These are phyloP conservation scores for Parauchenoglanis punctatus DNA, from an alignment of 2,797 vertebrate genomes.

Conservation along the genomic window DNA sequence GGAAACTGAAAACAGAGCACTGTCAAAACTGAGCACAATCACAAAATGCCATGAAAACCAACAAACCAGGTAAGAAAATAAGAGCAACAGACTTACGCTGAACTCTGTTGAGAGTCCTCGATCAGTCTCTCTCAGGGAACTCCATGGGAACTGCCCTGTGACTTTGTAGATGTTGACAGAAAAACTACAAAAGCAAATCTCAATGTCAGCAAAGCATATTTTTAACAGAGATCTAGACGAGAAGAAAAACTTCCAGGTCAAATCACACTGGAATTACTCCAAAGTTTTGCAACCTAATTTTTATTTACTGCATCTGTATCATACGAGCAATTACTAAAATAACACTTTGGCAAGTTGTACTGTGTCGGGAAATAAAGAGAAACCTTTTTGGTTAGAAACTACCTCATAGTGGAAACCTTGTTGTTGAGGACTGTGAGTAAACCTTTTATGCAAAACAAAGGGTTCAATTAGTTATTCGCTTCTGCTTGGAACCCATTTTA, in stretches of 20 bases:
- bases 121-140: conserved; percentile 94
- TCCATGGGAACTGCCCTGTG: conserved; percentile 99
- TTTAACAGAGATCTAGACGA: neutral
- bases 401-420: neutral
- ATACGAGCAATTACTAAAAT: neutral
- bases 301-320: neutral
- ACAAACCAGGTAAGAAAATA: neutral
- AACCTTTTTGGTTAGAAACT: neutral
- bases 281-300: neutral
- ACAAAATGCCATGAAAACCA: neutral
- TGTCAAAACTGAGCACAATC: neutral
- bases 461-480: too few relatives aligned
- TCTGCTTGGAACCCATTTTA: too few relatives aligned
- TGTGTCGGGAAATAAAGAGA: neutral
- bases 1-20: conserved; percentile 81
- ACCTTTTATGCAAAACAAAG: neutral
- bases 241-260: neutral
- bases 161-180: conserved; percentile 92
- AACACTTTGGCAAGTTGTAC: neutral
- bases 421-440: neutral
- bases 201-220: neutral
- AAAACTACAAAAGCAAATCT: conserved; percentile 74
- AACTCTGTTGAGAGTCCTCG: conserved; percentile 88
- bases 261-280: neutral
- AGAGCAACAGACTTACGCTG: conserved; percentile 76